A percentile compares a stretch with the other conserved stretches of the same genome.
Evolutionary conservation across 2,113 vertebrate species (phyloP).

Genomic region (Aspidoscelis tigris): DNA sequence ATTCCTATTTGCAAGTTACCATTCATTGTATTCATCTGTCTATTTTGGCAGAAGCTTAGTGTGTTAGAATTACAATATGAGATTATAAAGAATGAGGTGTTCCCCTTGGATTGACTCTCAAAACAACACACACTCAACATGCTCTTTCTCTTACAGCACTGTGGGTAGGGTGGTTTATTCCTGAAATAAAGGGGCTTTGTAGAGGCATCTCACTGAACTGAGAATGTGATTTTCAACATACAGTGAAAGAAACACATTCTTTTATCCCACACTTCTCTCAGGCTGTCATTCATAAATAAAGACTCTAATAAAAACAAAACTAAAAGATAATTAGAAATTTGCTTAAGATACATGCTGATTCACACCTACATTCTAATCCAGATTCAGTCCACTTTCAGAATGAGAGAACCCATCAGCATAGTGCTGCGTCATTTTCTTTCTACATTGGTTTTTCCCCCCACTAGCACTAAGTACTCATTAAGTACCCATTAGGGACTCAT

Average conservation of each 20-base stretch:
- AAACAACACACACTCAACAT: not conserved
- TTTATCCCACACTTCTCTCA: not conserved
- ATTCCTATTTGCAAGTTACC: not conserved
- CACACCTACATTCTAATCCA: no score
- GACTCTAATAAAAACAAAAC: not conserved
- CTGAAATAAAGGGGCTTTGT: slow-evolving; percentile 9
- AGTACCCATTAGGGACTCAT: no score
- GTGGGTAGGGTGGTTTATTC: not conserved
- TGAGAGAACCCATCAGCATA: no score
- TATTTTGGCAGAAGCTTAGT: slow-evolving; percentile 12
- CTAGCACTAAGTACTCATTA: no score
- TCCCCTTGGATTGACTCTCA: not conserved
- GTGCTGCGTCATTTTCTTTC: no score
- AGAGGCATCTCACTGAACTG: not conserved
- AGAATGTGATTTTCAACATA: not conserved
- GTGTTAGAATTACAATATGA: slow-evolving; percentile 26
- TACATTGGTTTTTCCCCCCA: no score
- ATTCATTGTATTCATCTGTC: not conserved
- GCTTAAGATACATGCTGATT: not conserved
- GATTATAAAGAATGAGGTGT: slow-evolving; percentile 20
- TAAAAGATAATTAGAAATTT: not conserved
- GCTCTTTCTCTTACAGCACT: slow-evolving; percentile 9
- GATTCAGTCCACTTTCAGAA: no score
- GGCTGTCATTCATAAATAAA: not conserved
- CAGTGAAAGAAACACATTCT: not conserved